These are phyloP conservation scores for Rhyacichthys aspro DNA, from an alignment of 2,797 vertebrate species.

Conservation along the genomic window DNA sequence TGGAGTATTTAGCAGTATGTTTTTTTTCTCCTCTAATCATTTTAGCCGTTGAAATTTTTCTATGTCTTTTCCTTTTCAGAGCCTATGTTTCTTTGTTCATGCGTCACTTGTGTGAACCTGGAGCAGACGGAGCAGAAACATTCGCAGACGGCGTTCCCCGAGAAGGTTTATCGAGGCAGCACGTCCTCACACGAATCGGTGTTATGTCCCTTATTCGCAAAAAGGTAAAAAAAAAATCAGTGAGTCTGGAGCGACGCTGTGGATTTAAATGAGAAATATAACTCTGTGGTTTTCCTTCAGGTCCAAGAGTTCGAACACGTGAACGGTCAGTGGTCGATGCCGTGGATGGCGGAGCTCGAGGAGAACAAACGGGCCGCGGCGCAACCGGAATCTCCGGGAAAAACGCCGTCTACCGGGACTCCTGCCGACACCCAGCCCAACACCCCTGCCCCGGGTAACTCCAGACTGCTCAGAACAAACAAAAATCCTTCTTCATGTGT, in stretches of 20 bases:
- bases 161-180: conserved; percentile 95
- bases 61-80: conserved; percentile 63
- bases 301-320: conserved; percentile 99
- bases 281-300: conserved; percentile 62
- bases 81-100: conserved; percentile 97
- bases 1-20: neutral
- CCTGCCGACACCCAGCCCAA: conserved; percentile 82
- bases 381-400: conserved; percentile 80
- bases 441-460: conserved; percentile 77
- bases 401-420: conserved; percentile 88
- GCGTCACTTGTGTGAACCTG: conserved; percentile 96
- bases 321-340: conserved; percentile 98
- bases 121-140: conserved; percentile 95
- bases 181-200: conserved; percentile 95
- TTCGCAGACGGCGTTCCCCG: conserved; percentile 97
- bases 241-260: too few species aligned
- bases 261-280: too few species aligned
- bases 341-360: conserved; percentile 90
- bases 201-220: conserved; percentile 99
- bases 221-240: conserved; percentile 81
- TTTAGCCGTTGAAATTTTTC: too few species aligned
- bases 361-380: conserved; percentile 90
- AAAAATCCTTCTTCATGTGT: too few species aligned
- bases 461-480: too few species aligned
- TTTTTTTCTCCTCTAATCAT: too few species aligned